Evolutionary conservation across 2,113 vertebrate genomes (phyloP), one percentile per base, ranked within the genome.

Genomic region (Carettochelys insculpta): DNA sequence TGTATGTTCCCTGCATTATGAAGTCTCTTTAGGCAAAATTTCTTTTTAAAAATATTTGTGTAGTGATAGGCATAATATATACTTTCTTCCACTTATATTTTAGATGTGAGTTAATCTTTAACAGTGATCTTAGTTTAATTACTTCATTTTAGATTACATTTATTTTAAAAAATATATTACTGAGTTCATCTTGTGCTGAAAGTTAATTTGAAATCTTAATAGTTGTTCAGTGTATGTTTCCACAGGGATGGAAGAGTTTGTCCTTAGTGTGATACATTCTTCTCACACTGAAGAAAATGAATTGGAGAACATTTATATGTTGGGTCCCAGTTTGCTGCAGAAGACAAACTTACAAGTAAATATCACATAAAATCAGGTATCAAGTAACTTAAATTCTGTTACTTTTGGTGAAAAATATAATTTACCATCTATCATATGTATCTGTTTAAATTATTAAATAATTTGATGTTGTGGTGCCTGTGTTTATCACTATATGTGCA

Each of bases 261-360:
- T 95, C 76, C 92, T 99, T 90, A 98, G 91, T 94, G 94, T 98
- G 89, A 77, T 96, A 17, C 97, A 98, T 95, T 97, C 96, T 14
- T 4, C 90, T 4, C 96, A 97, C 88, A 45, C 27, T n/a, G 97
- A 97, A 96, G 96, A 93, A 79, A 98, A 98, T 51, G 96, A 97
- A 51, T 87, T 94, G 68, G 98, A 98, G 85, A 97, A 98, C 95
- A 95, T 98, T 89, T 99, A 99, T 97, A 94, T 99, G 25, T 95
- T 99, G 73, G 97, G 98, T 86, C 93, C 98, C n/a, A 95, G 82
- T 92, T 95, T 98, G 58, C 94, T 99, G 48, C 96, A 97, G 95
- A 99, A 98, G 97, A 96, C 97, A 92, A 96, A 98, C 88, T 97
- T 99, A 96, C 97, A 99, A 98, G 99, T 99, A 98, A 98, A 96